Base-by-base conservation (phyloP, 2,797 vertebrate genomes). In the Ficedula albicollis region DNA sequence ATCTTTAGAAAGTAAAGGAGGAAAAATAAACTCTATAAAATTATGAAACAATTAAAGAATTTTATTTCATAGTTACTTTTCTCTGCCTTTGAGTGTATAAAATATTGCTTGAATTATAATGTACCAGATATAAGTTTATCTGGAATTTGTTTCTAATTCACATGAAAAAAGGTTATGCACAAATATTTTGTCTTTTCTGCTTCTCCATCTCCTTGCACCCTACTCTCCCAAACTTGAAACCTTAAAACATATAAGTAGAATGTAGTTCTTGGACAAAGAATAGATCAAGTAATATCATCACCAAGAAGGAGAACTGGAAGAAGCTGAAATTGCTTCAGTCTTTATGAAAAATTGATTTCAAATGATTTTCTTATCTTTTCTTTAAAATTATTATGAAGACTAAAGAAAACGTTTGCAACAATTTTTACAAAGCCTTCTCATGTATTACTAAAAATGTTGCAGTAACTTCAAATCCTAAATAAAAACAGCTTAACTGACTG, bases 131-230 rank as follows among this genome's bases (percentile, higher is more conserved):
- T 2, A 30, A 58, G 1, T 87, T 84, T 62, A 15, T 49, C 23
- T 62, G 29, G 3, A 19, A 69, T 88, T 86, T 90, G 3, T 69
- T 88, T 83, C 43, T 58, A 64, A 25, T 44, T 76, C 19, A 25
- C 7, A 21, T 20, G 20, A 54, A 29, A 72, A 84, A 72, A 36
- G 1, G 1, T 39, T 59, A 72, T 10, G 9, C 19, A 8, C 7
- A 81, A 84, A n/a, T 5, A 60, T 66, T 87, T 75, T 30, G 4
- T 15, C 6, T 73, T 48, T 90, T 41, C 11, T 64, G 5, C 1
- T 6, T 21, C 22, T 5, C 4, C 3, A 17, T 3, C 11, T 29
- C 13, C 11, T 29, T 32, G 16, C 4, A n/a, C 34, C 3, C 5
- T 32, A 60, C 11, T 14, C 69, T 83, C 13, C 11, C n/a, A 51